phyloP scores from a whole-genome alignment of 2,113 vertebrate genomes.

The Onychostruthus taczanowskii region DNA sequence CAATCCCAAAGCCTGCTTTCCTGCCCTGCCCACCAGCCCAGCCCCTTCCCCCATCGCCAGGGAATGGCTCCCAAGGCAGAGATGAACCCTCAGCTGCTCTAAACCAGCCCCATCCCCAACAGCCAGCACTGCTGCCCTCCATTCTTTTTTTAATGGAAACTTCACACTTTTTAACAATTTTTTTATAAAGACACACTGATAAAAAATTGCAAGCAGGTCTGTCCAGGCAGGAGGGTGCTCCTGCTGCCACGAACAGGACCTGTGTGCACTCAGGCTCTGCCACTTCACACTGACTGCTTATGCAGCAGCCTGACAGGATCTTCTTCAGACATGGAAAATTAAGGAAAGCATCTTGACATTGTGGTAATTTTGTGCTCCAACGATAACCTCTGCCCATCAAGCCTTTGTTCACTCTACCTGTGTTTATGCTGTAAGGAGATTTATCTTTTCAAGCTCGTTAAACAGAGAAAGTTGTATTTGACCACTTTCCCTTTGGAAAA shows the following conservation, averaged over 20 bases:
- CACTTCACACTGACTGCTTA: neutral
- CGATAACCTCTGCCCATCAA: neutral
- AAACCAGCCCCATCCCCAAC: neutral
- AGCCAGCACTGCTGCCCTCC: neutral
- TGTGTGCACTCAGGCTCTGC: accelerated
- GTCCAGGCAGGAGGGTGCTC: neutral
- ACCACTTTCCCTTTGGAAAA: neutral
- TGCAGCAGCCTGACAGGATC: neutral
- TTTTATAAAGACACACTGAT: conserved; percentile 22
- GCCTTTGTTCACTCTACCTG: neutral
- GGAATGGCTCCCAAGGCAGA: neutral
- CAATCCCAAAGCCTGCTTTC: accelerated
- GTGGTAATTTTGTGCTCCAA: neutral
- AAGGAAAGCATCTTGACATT: neutral
- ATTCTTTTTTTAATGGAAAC: neutral
- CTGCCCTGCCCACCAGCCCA: neutral
- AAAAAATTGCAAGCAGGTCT: neutral
- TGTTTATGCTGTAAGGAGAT: neutral
- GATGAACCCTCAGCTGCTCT: neutral
- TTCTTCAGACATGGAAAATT: neutral
- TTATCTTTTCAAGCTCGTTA: neutral
- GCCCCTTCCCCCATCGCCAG: neutral
- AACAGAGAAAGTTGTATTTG: neutral
- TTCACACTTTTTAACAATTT: neutral
- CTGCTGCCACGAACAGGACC: neutral